Base-by-base conservation (phyloP, 2,888 invertebrate genomes). In the Sarcophaga subvicina region DNA sequence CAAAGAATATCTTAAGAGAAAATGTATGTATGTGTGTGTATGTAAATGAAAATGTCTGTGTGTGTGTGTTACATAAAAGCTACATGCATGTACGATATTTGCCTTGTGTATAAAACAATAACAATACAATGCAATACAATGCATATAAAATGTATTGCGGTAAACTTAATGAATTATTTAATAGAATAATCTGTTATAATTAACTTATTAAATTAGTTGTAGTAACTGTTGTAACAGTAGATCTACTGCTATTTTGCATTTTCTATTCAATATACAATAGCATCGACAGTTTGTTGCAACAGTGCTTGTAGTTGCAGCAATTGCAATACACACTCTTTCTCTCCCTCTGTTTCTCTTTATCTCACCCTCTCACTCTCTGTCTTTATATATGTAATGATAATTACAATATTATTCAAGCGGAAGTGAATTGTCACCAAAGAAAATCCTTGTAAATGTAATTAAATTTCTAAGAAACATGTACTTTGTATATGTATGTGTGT, bases 131-230 rank as follows among this genome's bases (percentile, higher is more conserved):
- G 45, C 25, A 69, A 71, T 73, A 63, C 49, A 54, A 49, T 54
- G 54, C 4, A 54, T 17, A 54, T 54, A 54, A 22, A 45, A 60
- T 60, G 45, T 49, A 69, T 80, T 73, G 69, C 59, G 72, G 69
- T 78, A 54, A 22, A 69, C 63, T 47, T 81, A 85, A 78, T 81
- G 81, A 85, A 81, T 78, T 73, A 85, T 78, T 78, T 81, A 85
- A 73, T 72, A 64, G 47, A 73, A 78, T 81, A 78, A 81, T 85
- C 73, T 54, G 73, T 78, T 76, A 77, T 81, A 78, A 85, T 85
- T 85, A 85, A 85, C 78, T 85, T 85, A 78, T 75, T 73, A 64
- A 75, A 75, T 72, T 71, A 69, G 54, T 54, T 54, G 54, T 54
- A 14, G 54, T 17, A 54, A 17, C 17, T 54, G 54, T 17, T 54